Percentiles rank a stretch among this genome's conserved stretches.
Conservation (phyloP, 2,888 invertebrate species). For the Cryptophagus acutangulus region DNA sequence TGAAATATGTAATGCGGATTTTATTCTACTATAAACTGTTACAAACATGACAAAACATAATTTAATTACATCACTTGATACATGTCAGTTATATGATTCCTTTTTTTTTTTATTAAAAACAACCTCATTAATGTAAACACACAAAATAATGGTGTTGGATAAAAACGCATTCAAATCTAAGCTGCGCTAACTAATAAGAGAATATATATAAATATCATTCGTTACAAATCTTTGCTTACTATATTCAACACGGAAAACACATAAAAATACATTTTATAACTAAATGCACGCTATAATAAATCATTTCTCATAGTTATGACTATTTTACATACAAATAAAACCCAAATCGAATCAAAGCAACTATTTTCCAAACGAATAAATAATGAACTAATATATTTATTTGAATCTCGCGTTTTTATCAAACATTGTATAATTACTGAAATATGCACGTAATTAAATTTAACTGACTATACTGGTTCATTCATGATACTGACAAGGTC, state of each 20-base stretch:
- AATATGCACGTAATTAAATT: no score
- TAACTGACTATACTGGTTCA: no score
- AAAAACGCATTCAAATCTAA: conserved; percentile 4
- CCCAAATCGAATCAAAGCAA: no score
- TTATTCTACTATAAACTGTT: conserved; percentile 1
- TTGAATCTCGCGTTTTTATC: no score
- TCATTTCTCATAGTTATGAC: conserved; percentile 1
- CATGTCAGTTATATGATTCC: background rate
- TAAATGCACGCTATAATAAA: conserved; percentile 1
- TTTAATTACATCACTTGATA: background rate
- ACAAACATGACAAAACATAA: background rate
- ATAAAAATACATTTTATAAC: conserved; percentile 30
- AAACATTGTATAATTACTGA: no score
- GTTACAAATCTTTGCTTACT: conserved; percentile 28
- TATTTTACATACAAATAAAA: no score
- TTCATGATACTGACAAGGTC: no score
- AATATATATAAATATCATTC: conserved; percentile 14
- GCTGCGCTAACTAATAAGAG: background rate
- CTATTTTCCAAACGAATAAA: no score
- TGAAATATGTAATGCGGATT: background rate
- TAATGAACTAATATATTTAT: background rate
- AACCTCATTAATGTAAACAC: background rate
- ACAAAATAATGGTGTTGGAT: no score
- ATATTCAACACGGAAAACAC: conserved; percentile 26
- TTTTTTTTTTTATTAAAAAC: background rate